phyloP scores from a whole-genome alignment of 1,140 invertebrate species.

The Vanessa tameamea region DNA sequence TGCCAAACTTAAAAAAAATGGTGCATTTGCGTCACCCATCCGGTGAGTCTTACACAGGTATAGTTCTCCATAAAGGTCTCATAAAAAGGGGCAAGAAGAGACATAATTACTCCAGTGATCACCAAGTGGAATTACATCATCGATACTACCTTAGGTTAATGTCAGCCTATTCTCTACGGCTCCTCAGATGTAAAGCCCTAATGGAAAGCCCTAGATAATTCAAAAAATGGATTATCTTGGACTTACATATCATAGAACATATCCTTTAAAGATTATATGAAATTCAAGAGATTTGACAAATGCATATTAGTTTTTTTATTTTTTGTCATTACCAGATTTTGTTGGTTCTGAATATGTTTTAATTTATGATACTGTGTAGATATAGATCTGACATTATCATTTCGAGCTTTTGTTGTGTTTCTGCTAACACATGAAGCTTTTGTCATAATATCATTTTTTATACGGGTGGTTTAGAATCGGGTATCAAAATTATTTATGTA shows the following conservation, averaged over 20 bases:
- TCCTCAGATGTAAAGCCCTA: too few relatives aligned
- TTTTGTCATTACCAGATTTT: background rate
- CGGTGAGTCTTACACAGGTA: too few relatives aligned
- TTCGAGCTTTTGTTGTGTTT: conserved; percentile 63
- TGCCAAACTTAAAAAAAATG: too few relatives aligned
- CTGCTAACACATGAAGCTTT: conserved; percentile 67
- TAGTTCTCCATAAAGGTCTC: too few relatives aligned
- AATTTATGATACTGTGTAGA: conserved; percentile 39
- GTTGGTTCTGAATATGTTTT: conserved; percentile 28
- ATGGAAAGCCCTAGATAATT: too few relatives aligned
- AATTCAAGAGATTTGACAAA: background rate
- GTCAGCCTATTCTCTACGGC: too few relatives aligned
- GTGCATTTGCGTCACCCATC: too few relatives aligned
- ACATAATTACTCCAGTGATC: too few relatives aligned
- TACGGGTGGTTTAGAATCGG: conserved; percentile 29
- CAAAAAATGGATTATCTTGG: too few relatives aligned
- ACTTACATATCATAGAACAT: background rate
- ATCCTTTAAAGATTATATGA: background rate
- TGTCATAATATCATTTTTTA: conserved; percentile 52
- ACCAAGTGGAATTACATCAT: too few relatives aligned
- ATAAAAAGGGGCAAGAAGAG: too few relatives aligned
- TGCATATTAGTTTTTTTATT: background rate
- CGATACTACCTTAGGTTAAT: too few relatives aligned
- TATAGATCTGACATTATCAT: conserved; percentile 54
- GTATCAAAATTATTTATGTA: conserved; percentile 18